phyloP scores from a whole-genome alignment of 2,113 vertebrate genomes.

The Psephotus haematonotus region DNA sequence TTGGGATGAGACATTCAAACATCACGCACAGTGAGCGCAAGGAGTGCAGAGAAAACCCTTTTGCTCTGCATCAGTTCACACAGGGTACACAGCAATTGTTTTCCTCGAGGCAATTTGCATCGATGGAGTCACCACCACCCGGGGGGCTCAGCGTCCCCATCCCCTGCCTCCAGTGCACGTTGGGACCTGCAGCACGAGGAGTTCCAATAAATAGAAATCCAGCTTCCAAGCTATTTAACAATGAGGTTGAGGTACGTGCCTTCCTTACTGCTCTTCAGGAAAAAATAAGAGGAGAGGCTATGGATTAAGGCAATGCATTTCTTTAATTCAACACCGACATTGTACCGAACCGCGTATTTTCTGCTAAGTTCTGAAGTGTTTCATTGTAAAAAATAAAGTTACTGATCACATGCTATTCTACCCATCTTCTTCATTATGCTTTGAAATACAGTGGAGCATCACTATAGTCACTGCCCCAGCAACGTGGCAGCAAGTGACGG shows the following conservation, averaged over 20 bases:
- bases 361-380: constrained; percentile 18
- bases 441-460: constrained; percentile 45
- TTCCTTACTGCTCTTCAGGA: not conserved
- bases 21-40: constrained; percentile 24
- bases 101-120: not conserved
- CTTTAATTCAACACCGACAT: constrained; percentile 11
- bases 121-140: not conserved
- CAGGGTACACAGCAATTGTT: not conserved
- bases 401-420: constrained; percentile 13
- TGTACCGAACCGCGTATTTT: not conserved
- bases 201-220: not conserved
- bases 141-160: not conserved
- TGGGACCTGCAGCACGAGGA: not conserved
- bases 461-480: constrained; percentile 4
- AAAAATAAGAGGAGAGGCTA: not conserved
- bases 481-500: not conserved
- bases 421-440: not conserved
- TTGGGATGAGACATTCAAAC: constrained; percentile 19
- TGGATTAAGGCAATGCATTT: constrained; percentile 45
- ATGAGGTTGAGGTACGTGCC: not conserved
- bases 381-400: constrained; percentile 13
- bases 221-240: not conserved
- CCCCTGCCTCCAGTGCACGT: not conserved
- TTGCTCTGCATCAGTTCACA: not conserved
- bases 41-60: not conserved